Percentiles rank a stretch among this genome's conserved stretches.
phyloP scores from a whole-genome alignment of 2,888 invertebrate species.

The Agriopis marginaria region DNA sequence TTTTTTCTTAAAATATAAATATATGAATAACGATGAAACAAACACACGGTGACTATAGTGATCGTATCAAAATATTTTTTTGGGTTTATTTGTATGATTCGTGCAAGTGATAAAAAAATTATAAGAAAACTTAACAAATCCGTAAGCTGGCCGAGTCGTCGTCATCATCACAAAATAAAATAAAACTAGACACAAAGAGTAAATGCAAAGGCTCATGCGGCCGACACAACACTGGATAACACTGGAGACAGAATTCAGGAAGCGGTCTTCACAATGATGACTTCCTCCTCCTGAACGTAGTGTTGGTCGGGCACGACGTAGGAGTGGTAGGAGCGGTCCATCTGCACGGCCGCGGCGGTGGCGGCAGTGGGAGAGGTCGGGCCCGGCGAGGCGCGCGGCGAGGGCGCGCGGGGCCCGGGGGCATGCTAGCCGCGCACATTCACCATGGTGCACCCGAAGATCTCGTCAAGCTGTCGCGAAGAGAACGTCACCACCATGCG shows the following conservation, averaged over 20 bases:
- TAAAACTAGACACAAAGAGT: conserved; percentile 44
- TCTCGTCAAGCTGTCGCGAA: conserved; percentile 88
- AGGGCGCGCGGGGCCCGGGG: conserved; percentile 75
- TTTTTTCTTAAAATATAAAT: conserved; percentile 60
- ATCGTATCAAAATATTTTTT: conserved; percentile 56
- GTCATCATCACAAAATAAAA: conserved; percentile 49
- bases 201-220: conserved; percentile 42
- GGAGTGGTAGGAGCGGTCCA: conserved; percentile 73
- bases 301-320: conserved; percentile 74
- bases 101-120: conserved; percentile 68
- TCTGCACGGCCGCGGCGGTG: conserved; percentile 68
- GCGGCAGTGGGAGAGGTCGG: conserved; percentile 65
- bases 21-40: conserved; percentile 44
- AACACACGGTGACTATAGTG: conserved; percentile 63
- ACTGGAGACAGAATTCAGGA: conserved; percentile 35
- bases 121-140: conserved; percentile 47
- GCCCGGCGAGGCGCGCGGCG: conserved; percentile 74
- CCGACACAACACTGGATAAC: conserved; percentile 29
- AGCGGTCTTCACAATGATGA: conserved; percentile 73
- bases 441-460: conserved; percentile 86
- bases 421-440: conserved; percentile 83
- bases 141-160: conserved; percentile 74
- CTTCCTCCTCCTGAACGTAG: conserved; percentile 78
- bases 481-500: conserved; percentile 89
- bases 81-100: conserved; percentile 62